phyloP scores from a whole-genome alignment of 2,797 vertebrate species.

The Tenualosa thibaudeaui region DNA sequence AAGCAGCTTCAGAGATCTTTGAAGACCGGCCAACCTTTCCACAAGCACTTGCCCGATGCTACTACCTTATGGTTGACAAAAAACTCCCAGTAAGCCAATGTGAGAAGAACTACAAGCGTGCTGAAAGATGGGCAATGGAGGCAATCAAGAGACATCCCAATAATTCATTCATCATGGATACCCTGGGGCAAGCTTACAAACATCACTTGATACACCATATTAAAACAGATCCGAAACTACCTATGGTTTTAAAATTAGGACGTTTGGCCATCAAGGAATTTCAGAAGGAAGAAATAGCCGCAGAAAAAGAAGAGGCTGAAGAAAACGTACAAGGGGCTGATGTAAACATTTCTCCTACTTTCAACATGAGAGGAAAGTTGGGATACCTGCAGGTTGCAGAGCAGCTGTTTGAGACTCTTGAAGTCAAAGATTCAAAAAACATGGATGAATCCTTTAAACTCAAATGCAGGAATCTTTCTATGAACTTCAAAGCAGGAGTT shows the following conservation, averaged over 20 bases:
- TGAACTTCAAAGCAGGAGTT: conserved; percentile 21
- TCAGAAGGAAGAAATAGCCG: conserved; percentile 13
- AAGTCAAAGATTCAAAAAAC: neutral
- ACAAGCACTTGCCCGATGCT: conserved; percentile 47
- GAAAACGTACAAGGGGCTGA: neutral
- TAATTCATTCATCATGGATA: conserved; percentile 47
- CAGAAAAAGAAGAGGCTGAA: conserved; percentile 12
- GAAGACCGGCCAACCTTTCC: conserved; percentile 1
- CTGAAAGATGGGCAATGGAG: conserved; percentile 30
- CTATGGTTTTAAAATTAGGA: conserved; percentile 24
- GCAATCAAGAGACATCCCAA: conserved; percentile 24
- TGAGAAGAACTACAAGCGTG: conserved; percentile 12
- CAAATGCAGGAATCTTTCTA: no score
- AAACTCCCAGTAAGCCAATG: neutral
- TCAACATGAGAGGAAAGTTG: conserved; percentile 41
- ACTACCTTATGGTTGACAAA: conserved; percentile 1
- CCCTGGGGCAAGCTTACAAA: conserved; percentile 49
- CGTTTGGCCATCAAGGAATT: conserved; percentile 25
- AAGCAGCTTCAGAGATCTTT: conserved; percentile 1
- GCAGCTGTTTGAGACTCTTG: neutral
- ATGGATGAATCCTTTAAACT: no score
- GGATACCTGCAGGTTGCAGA: conserved; percentile 44
- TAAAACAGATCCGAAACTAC: neutral
- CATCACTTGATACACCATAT: conserved; percentile 12
- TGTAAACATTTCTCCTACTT: conserved; percentile 25